Evolutionary conservation across 2,113 vertebrate genomes (phyloP).

Genomic region (Pterocles burchelli): DNA sequence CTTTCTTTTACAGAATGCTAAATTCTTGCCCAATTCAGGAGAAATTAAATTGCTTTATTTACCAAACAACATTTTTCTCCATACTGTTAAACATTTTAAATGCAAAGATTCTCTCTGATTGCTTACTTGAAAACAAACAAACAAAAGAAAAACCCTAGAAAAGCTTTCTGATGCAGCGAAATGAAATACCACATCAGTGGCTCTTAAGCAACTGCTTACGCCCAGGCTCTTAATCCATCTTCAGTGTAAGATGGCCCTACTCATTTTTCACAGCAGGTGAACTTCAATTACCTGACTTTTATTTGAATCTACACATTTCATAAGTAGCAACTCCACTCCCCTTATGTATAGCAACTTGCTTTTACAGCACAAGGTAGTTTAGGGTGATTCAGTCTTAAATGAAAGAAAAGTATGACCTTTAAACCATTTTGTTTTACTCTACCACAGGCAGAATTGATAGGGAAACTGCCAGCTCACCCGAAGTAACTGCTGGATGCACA

Average conservation of each 20-base stretch:
- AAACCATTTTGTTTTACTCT: background rate
- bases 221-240: background rate
- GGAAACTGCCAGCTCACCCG: background rate
- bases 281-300: background rate
- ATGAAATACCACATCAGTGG: background rate
- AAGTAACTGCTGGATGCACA: background rate
- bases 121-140: background rate
- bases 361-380: background rate
- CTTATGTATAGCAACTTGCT: fast-evolving
- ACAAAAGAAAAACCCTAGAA: background rate
- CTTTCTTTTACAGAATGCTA: background rate
- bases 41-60: background rate
- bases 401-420: background rate
- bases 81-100: background rate
- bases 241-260: background rate
- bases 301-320: background rate
- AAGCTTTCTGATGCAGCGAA: background rate
- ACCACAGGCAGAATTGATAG: background rate
- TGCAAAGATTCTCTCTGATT: background rate
- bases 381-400: background rate
- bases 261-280: background rate
- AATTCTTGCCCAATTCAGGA: background rate
- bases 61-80: background rate
- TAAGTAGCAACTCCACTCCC: background rate
- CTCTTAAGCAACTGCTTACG: background rate